A percentile compares a stretch with the other conserved stretches of the same genome.
These are phyloP conservation scores for Agrilus mali DNA, from an alignment of 2,888 invertebrate species.

Conservation along the genomic window DNA sequence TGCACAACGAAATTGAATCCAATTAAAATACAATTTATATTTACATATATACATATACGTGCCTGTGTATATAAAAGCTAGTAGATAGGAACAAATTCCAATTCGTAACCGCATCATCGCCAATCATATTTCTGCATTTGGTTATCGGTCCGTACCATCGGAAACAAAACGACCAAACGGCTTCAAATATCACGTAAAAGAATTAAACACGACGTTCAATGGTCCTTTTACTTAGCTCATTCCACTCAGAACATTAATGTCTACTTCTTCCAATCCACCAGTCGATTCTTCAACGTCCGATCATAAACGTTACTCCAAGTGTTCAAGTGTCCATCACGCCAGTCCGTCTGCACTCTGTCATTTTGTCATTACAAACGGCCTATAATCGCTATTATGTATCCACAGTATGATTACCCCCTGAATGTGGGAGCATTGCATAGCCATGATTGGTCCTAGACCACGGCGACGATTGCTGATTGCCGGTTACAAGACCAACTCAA, in stretches of 20 bases:
- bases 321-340: slow-evolving; percentile 21
- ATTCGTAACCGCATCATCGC: too few species aligned
- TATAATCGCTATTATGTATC: slow-evolving; percentile 33
- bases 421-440: slow-evolving; percentile 11
- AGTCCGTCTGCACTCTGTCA: slow-evolving; percentile 31
- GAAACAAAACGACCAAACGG: slow-evolving; percentile 10
- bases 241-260: slow-evolving; percentile 35
- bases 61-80: too few species aligned
- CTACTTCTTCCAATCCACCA: slow-evolving; percentile 25
- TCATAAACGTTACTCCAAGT: neutral
- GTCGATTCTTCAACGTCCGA: neutral
- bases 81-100: too few species aligned
- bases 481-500: slow-evolving; percentile 13
- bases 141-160: too few species aligned
- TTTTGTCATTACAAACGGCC: slow-evolving; percentile 35
- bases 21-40: too few species aligned
- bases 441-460: slow-evolving; percentile 14
- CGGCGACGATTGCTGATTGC: slow-evolving; percentile 12
- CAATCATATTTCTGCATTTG: too few species aligned
- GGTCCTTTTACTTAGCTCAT: slow-evolving; percentile 37
- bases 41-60: too few species aligned
- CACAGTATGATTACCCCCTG: slow-evolving; percentile 20
- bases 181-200: slow-evolving; percentile 36
- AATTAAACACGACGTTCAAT: slow-evolving; percentile 35
- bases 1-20: too few species aligned